A percentile compares a stretch with the other conserved stretches of the same genome.
phyloP scores from a whole-genome alignment of 37 sponge, comb jelly and placozoan genomes.

The Cliona cf. orientalis region DNA sequence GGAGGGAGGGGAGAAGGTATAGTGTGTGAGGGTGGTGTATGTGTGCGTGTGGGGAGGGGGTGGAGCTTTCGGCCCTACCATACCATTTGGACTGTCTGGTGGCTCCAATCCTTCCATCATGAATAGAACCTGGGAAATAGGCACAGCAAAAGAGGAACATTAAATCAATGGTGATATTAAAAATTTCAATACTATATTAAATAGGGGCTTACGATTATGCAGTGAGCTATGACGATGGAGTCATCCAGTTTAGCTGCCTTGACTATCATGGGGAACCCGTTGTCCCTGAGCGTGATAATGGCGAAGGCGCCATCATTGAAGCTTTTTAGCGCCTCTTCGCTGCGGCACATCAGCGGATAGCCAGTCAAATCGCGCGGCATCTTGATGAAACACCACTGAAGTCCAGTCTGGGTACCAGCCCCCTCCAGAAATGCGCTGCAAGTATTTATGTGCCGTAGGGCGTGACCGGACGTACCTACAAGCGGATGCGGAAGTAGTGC shows the following conservation, averaged over 20 bases:
- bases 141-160: no score
- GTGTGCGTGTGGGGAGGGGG: background rate
- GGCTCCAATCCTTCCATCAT: no score
- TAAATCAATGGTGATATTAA: no score
- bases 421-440: no score
- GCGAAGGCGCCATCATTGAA: slow-evolving; percentile 38
- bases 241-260: slow-evolving; percentile 39
- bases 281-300: slow-evolving; percentile 7
- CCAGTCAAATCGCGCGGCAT: no score
- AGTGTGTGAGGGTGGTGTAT: background rate
- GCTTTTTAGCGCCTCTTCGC: slow-evolving; percentile 35
- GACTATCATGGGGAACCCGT: slow-evolving; percentile 1
- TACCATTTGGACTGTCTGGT: slow-evolving; percentile 2
- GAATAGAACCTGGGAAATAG: no score
- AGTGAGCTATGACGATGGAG: slow-evolving; percentile 38
- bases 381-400: no score
- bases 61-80: background rate
- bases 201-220: slow-evolving; percentile 28
- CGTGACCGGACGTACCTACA: no score
- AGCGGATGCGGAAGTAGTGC: no score
- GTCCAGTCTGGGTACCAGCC: no score
- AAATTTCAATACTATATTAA: no score
- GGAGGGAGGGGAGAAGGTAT: background rate
- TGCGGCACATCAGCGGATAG: slow-evolving; percentile 25
- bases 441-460: no score